Evolutionary conservation across 2,888 invertebrate genomes (phyloP), one percentile per base, ranked within the genome.

Genomic region (Eretmocerus hayati): DNA sequence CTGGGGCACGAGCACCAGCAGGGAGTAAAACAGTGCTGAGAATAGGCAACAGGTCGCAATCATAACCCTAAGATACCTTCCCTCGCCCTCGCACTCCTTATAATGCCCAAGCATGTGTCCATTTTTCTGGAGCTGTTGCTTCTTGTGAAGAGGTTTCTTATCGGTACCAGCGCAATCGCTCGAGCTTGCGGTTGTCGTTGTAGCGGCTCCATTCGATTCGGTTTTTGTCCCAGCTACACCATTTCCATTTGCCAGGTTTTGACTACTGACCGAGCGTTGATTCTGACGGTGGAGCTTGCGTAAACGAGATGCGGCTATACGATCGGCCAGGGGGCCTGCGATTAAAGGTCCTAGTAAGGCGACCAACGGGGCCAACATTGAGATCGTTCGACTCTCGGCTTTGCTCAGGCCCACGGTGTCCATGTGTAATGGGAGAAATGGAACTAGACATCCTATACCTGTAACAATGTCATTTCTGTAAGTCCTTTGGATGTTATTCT

Each of bases 361-460:
- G 16, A 89, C 76, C 59, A 87, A 80, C 5, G 92, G 87, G 20
- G 89, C 83, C 45, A 88, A 77, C 42, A 54, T 54, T 46, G 87
- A 89, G 60, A 92, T 83, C 48, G 85, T 77, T 18, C 87, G 81
- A 26, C 84, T 81, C 69, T 92, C 88, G 44, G 81, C 79, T 54
- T 81, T 74, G 44, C 83, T 83, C 57, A 93, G 70, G 2, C 90
- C 91, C 55, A 84, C 75, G 51, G 78, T 74, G 54, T 78, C 73
- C 84, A 88, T 86, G 72, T 87, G 89, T 50, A 85, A 75, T 16
- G 87, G 83, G 54, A 92, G 81, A 72, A 88, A 86, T 6, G 91
- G 86, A 62, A 87, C 81, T 55, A 92, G 77, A 60, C 87, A 85
- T 56, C 90, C 88, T 62, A 91, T 75, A 58, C 86, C 91, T 91